Percentiles rank a stretch among this genome's conserved stretches.
Conservation (phyloP, 2,888 invertebrate genomes). For the Agrochola lychnidis region DNA sequence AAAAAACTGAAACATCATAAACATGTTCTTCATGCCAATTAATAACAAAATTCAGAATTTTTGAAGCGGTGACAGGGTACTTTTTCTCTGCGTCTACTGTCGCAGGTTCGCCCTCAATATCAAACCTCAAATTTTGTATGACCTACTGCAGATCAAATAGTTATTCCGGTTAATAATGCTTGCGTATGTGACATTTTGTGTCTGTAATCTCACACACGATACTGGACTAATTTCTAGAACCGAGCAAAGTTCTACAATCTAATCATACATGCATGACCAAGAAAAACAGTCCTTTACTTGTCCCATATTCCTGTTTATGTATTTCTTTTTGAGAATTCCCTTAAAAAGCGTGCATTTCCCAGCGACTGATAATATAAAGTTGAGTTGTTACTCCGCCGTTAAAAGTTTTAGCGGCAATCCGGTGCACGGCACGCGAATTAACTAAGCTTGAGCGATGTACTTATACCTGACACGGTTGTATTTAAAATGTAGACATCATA, state of each 20-base stretch:
- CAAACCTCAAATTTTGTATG: not conserved
- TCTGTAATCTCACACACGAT: too few species aligned
- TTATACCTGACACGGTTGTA: constrained; percentile 46
- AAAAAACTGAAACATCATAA: not conserved
- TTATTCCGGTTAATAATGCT: not conserved
- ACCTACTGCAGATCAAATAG: not conserved
- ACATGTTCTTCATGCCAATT: too few species aligned
- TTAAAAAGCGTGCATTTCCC: constrained; percentile 67
- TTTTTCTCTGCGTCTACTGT: not conserved
- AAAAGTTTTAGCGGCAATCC: constrained; percentile 78
- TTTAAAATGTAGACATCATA: constrained; percentile 33
- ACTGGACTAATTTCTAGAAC: too few species aligned
- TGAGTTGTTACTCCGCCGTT: constrained; percentile 81
- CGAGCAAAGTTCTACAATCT: not conserved
- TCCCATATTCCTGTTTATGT: constrained; percentile 54
- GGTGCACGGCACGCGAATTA: constrained; percentile 79
- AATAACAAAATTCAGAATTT: too few species aligned
- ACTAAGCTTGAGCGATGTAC: constrained; percentile 75
- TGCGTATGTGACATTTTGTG: not conserved
- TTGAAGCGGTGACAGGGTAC: too few species aligned
- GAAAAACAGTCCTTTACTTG: constrained; percentile 15
- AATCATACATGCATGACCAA: not conserved
- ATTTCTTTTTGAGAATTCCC: constrained; percentile 52
- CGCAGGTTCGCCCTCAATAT: not conserved
- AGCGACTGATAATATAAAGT: constrained; percentile 74